Evolutionary conservation across 1,140 invertebrate species (phyloP).

Genomic region (Drusus annulatus): DNA sequence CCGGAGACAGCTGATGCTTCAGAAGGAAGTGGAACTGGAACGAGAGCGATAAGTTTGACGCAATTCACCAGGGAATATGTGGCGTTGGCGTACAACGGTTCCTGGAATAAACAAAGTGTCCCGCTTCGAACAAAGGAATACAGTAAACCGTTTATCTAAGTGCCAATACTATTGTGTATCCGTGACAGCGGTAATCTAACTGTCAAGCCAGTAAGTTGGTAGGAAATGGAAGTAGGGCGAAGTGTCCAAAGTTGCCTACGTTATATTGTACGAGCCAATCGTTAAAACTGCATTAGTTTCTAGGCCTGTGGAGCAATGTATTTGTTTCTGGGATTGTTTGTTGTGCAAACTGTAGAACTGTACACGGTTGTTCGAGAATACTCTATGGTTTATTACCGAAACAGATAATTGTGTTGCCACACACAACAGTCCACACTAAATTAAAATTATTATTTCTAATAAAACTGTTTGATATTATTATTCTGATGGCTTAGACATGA

Average conservation of each 20-base stretch:
- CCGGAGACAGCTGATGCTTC: background rate
- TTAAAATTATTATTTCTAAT: no score
- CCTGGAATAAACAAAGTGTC: background rate
- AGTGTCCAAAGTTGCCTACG: conserved; percentile 6
- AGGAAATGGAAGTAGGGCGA: conserved; percentile 20
- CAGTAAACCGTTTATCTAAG: conserved; percentile 19
- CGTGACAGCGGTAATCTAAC: background rate
- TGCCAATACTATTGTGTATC: conserved; percentile 5
- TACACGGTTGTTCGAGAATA: no score
- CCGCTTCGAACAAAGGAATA: background rate
- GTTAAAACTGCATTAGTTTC: no score
- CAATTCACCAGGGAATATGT: background rate
- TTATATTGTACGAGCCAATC: no score
- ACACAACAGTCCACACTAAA: background rate
- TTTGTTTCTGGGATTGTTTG: no score
- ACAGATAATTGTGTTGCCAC: conserved; percentile 6
- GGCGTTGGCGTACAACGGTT: background rate
- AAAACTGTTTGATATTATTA: no score
- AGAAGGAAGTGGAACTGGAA: background rate
- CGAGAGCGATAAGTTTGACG: background rate
- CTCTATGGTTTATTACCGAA: no score
- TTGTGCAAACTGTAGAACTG: no score
- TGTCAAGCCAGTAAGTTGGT: background rate
- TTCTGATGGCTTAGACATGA: no score
- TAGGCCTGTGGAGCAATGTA: no score